A percentile compares a stretch with the other conserved stretches of the same genome.
Conservation (phyloP, 2,113 vertebrate species). For the Engystomops pustulosus region DNA sequence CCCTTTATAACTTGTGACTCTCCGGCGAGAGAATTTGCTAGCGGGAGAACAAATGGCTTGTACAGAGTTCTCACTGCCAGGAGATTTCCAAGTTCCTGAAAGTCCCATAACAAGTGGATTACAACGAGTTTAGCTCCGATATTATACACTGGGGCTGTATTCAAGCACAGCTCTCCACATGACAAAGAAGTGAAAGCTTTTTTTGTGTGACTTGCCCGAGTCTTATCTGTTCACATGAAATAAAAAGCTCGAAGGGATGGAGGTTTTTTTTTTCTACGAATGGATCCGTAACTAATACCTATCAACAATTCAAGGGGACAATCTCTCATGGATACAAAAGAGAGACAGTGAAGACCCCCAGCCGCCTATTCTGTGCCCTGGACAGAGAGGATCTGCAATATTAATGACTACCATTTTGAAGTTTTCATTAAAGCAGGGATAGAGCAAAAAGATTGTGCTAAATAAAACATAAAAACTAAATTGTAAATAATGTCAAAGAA, state of each 20-base stretch:
- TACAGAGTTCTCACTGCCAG: constrained; percentile 47
- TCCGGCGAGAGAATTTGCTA: neutral
- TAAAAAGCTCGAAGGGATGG: constrained; percentile 44
- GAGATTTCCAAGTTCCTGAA: constrained; percentile 21
- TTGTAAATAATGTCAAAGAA: too few relatives aligned
- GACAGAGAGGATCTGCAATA: constrained; percentile 20
- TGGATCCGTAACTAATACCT: constrained; percentile 47
- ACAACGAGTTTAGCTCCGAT: constrained; percentile 33
- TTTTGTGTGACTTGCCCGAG: constrained; percentile 45
- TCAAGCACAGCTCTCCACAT: constrained; percentile 38
- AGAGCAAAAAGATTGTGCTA: too few relatives aligned
- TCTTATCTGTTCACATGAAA: constrained; percentile 55
- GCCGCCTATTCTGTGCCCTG: neutral
- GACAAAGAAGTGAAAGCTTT: constrained; percentile 49
- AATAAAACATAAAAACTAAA: too few relatives aligned
- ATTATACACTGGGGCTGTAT: constrained; percentile 39
- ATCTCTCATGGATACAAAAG: constrained; percentile 31
- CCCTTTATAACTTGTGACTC: constrained; percentile 47
- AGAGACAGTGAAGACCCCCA: constrained; percentile 19
- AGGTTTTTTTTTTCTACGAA: constrained; percentile 30
- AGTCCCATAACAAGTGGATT: constrained; percentile 28
- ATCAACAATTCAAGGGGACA: constrained; percentile 42
- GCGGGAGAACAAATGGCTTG: constrained; percentile 33
- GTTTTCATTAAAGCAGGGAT: too few relatives aligned
- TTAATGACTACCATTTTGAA: too few relatives aligned